Base-by-base conservation (phyloP, 2,797 vertebrate species). In the Galago senegalensis region DNA sequence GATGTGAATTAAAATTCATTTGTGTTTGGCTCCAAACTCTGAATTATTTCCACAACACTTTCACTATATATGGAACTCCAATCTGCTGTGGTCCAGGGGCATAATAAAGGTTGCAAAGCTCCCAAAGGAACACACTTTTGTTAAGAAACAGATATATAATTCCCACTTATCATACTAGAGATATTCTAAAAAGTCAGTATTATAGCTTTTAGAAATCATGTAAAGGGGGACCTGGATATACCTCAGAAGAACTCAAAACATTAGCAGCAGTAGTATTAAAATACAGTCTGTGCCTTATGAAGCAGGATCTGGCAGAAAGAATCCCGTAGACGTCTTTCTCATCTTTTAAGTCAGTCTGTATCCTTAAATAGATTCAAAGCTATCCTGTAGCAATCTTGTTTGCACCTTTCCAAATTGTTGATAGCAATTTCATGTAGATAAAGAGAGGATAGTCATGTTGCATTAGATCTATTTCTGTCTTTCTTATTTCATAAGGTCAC, bases 371-470 rank as follows among this genome's bases (percentile, higher is more conserved):
- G 85, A 92, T 53, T 91, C 61, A 67, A 11, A 60, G 31, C 53
- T 91, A 61, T 65, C 37, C 25, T 72, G 63, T 11, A 75, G 63
- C n/a, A 82, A 60, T 88, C 67, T 31, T 58, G n/a, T 87, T 65
- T 87, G 43, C 58, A 76, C 69, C 31, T 86, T 77, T 79, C 31
- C 67, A 56, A 58, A 21, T 8, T 89, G 88, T 46, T 87, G 37
- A 73, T 11, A 76, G 53, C 9, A 73, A 72, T 58, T 46, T 85
- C 83, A 65, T 92, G 58, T 95, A 96, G 92, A 93, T 7, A 93
- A 91, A 92, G 49, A 29, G 49, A 85, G 18, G 31, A 69, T 11
- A 7, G 65, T 53, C 34, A 3, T 21, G 70, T 53, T 93, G 61
- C 43, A 65, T 73, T 56, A 72, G 58, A 40, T 11, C 14, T 69